phyloP scores from a whole-genome alignment of 2,113 vertebrate genomes.

The Gasterosteus aculeatus region DNA sequence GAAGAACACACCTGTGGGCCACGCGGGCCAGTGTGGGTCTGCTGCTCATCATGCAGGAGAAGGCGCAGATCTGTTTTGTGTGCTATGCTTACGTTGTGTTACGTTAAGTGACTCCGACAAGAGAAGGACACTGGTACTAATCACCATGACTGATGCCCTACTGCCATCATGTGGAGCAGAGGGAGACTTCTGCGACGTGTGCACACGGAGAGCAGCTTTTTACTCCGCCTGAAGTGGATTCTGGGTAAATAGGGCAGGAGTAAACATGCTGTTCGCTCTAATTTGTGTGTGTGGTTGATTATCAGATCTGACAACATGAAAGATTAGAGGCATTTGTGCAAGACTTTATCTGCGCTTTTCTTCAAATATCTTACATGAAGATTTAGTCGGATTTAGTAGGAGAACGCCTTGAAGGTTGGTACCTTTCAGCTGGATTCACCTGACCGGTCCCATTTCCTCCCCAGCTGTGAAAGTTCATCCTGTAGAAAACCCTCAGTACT shows the following conservation, averaged over 20 bases:
- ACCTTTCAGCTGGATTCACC: conserved; percentile 63
- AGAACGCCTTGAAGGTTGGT: conserved; percentile 33
- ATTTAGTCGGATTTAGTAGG: conserved; percentile 19
- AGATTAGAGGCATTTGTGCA: background rate
- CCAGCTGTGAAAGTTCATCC: conserved; percentile 46
- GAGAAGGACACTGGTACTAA: background rate
- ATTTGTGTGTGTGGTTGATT: background rate
- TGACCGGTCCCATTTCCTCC: conserved; percentile 60
- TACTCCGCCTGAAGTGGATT: background rate
- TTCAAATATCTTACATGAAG: conserved; percentile 22
- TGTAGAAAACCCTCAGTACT: conserved; percentile 21
- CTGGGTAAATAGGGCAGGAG: background rate
- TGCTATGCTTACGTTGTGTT: conserved; percentile 26
- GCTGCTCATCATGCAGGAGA: conserved; percentile 33
- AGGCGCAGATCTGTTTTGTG: conserved; percentile 2
- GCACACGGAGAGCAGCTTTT: background rate
- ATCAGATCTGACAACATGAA: background rate
- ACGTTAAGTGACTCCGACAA: conserved; percentile 22
- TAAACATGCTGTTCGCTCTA: background rate
- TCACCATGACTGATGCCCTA: conserved; percentile 41
- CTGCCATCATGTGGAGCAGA: conserved; percentile 71
- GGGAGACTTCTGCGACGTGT: conserved; percentile 14
- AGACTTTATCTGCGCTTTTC: background rate
- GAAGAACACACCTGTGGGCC: conserved; percentile 59
- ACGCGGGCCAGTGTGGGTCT: conserved; percentile 27